These are phyloP conservation scores for Eristalinus sepulchralis DNA, from an alignment of 2,888 invertebrate genomes.

Conservation along the genomic window DNA sequence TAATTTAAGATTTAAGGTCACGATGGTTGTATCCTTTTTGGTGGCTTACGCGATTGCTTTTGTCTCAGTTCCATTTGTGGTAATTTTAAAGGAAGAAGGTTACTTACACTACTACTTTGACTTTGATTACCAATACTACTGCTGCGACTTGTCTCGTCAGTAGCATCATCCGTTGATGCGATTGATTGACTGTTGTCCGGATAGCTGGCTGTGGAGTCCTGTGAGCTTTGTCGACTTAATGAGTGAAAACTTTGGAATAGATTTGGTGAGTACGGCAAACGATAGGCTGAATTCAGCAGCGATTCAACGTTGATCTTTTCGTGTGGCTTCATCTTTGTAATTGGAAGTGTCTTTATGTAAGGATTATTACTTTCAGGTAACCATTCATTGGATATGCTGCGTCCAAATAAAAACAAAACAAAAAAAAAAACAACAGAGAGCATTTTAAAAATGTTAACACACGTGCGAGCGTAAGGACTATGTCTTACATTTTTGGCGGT, in stretches of 20 bases:
- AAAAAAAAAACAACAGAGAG: constrained; percentile 75
- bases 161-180: constrained; percentile 26
- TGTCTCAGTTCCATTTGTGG: constrained; percentile 77
- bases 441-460: not conserved
- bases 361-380: constrained; percentile 87
- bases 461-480: not conserved
- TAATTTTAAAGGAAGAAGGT: constrained; percentile 59
- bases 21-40: constrained; percentile 74
- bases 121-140: constrained; percentile 34
- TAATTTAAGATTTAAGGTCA: constrained; percentile 72
- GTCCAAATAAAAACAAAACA: not conserved
- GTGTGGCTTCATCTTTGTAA: constrained; percentile 78
- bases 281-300: constrained; percentile 77
- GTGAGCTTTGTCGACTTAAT: constrained; percentile 61
- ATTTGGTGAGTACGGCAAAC: constrained; percentile 77
- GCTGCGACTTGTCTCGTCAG: constrained; percentile 20
- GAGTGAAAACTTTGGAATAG: constrained; percentile 74
- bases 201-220: constrained; percentile 43
- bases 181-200: constrained; percentile 39
- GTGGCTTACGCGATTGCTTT: constrained; percentile 80
- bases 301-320: constrained; percentile 79
- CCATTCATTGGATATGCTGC: constrained; percentile 94
- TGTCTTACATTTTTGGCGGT: constrained; percentile 92
- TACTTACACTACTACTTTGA: constrained; percentile 58
- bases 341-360: constrained; percentile 83